A percentile compares a stretch with the other conserved stretches of the same genome.
These are phyloP conservation scores for Dasypolia templi DNA, from an alignment of 2,888 invertebrate species.

Conservation along the genomic window DNA sequence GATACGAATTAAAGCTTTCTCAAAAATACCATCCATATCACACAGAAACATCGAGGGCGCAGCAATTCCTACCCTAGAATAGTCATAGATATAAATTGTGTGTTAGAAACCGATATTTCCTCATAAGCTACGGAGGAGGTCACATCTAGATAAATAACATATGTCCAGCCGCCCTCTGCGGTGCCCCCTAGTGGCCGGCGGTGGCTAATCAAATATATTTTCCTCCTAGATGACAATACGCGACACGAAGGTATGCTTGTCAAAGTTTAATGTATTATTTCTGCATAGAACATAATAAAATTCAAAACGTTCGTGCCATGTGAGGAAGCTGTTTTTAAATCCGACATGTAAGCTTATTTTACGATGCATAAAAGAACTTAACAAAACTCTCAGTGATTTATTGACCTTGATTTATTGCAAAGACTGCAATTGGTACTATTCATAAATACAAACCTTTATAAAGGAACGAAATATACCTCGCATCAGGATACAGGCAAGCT, in stretches of 20 bases:
- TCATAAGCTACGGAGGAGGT: slow-evolving; percentile 53
- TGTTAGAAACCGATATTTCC: slow-evolving; percentile 55
- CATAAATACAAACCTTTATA: neutral
- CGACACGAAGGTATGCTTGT: slow-evolving; percentile 72
- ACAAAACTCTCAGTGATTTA: neutral
- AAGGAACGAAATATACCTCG: neutral
- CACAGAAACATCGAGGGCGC: slow-evolving; percentile 10
- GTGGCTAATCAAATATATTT: slow-evolving; percentile 89
- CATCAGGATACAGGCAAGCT: neutral
- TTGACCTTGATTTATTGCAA: neutral
- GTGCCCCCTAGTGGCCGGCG: slow-evolving; percentile 79
- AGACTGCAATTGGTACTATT: neutral
- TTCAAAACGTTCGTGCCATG: neutral
- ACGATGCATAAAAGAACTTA: too few relatives aligned
- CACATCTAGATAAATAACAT: slow-evolving; percentile 63
- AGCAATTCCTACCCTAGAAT: slow-evolving; percentile 22
- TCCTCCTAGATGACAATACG: slow-evolving; percentile 84
- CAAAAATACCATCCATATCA: neutral
- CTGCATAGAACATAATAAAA: neutral
- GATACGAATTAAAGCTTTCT: neutral
- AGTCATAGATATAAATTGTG: slow-evolving; percentile 50
- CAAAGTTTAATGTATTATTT: slow-evolving; percentile 71
- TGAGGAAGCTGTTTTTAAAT: neutral
- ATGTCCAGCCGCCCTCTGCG: slow-evolving; percentile 50
- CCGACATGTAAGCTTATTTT: neutral